Conservation (phyloP, 2,888 invertebrate species). For the Sminthurides aquaticus region DNA sequence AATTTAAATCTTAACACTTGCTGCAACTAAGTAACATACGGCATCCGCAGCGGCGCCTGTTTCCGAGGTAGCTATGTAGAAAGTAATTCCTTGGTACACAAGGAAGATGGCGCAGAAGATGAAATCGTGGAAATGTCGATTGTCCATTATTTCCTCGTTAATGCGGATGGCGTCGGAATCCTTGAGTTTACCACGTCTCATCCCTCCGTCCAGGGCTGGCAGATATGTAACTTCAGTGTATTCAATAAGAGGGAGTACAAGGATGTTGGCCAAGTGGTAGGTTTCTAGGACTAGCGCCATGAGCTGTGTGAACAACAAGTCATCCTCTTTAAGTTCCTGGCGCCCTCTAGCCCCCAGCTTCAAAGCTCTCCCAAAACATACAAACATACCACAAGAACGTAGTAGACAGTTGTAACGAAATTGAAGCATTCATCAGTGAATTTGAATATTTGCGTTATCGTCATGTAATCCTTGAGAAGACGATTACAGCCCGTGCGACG, state of each 20-base stretch:
- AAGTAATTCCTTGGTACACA: constrained; percentile 28
- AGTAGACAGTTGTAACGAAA: constrained; percentile 25
- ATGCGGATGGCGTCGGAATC: background rate
- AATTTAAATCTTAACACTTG: too few relatives aligned
- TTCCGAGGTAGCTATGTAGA: constrained; percentile 27
- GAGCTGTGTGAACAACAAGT: too few relatives aligned
- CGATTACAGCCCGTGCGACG: constrained; percentile 23
- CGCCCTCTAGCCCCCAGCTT: too few relatives aligned
- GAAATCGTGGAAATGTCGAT: background rate
- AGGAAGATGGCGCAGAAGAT: constrained; percentile 19
- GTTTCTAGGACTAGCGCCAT: constrained; percentile 4
- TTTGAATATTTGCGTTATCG: constrained; percentile 32
- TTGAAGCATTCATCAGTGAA: constrained; percentile 35
- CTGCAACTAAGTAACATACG: too few relatives aligned
- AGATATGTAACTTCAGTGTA: constrained; percentile 4
- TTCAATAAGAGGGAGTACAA: constrained; percentile 8
- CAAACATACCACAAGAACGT: constrained; percentile 30
- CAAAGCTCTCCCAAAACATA: too few relatives aligned
- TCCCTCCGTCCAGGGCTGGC: constrained; percentile 9
- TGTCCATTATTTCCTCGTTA: background rate
- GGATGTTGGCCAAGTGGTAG: background rate
- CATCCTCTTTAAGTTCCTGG: too few relatives aligned
- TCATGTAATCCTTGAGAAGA: constrained; percentile 34
- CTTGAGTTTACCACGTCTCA: background rate
- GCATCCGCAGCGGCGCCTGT: constrained; percentile 32